Conservation (phyloP, 1,140 invertebrate genomes). For the Aphelenchoides fujianensis region DNA sequence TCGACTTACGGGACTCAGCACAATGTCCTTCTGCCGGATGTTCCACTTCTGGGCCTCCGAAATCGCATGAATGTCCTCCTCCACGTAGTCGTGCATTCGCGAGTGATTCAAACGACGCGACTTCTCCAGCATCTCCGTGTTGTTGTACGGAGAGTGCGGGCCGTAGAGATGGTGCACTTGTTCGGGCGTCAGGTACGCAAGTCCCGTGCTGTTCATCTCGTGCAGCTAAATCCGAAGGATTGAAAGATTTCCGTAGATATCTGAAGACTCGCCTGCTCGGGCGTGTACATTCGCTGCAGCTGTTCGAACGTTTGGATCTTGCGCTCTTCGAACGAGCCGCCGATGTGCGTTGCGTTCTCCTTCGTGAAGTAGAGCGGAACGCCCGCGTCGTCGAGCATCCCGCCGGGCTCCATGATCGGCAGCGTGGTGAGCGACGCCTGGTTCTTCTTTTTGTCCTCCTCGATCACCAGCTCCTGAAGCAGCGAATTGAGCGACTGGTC, state of each 20-base stretch:
- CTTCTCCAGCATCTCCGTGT: constrained; percentile 34
- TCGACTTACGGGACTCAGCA: constrained; percentile 1
- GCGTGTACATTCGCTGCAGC: constrained; percentile 35
- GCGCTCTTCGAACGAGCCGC: constrained; percentile 30
- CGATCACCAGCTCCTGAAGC: not conserved
- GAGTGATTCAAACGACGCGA: constrained; percentile 29
- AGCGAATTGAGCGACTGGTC: too few relatives aligned
- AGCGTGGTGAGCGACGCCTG: not conserved
- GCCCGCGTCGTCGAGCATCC: constrained; percentile 30
- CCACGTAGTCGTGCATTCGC: constrained; percentile 23
- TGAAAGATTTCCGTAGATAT: not conserved
- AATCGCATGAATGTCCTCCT: constrained; percentile 33
- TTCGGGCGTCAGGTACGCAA: constrained; percentile 22
- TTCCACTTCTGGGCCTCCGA: constrained; percentile 37
- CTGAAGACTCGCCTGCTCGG: constrained; percentile 36
- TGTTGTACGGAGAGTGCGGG: constrained; percentile 43
- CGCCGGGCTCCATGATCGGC: not conserved
- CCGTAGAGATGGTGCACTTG: constrained; percentile 43
- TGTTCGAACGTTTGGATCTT: constrained; percentile 43
- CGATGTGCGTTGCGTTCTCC: constrained; percentile 47
- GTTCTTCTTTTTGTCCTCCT: not conserved
- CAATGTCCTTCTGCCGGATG: constrained; percentile 41
- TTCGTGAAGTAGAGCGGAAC: constrained; percentile 44
- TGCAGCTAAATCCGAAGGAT: constrained; percentile 27
- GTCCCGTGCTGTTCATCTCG: constrained; percentile 47